Evolutionary conservation across 2,888 invertebrate species (phyloP).

Genomic region (Prosapia bicincta): DNA sequence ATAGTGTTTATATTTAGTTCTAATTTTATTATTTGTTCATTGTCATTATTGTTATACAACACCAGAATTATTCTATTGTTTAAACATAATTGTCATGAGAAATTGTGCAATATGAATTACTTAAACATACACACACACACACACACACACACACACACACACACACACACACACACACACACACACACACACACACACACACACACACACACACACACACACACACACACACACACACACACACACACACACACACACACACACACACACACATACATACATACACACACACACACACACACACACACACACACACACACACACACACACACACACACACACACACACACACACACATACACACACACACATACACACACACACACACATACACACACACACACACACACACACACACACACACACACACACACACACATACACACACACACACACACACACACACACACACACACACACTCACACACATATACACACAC

Average conservation of each 20-base stretch:
- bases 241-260: too few species aligned
- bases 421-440: neutral
- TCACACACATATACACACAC: slow-evolving; percentile 29
- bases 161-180: slow-evolving; percentile 43
- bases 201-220: neutral
- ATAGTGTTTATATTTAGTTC: too few species aligned
- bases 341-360: neutral
- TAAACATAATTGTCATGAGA: too few species aligned
- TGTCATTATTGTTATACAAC: too few species aligned
- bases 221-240: neutral
- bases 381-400: neutral
- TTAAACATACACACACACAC: slow-evolving; percentile 40
- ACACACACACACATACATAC: slow-evolving; percentile 9
- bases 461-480: slow-evolving; percentile 38
- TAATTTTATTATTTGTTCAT: too few species aligned
- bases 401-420: neutral
- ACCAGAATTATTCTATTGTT: too few species aligned
- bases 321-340: neutral
- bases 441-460: neutral
- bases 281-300: slow-evolving; percentile 34
- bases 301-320: slow-evolving; percentile 29
- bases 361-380: neutral
- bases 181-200: slow-evolving; percentile 17
- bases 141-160: slow-evolving; percentile 40
- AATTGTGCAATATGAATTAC: too few species aligned